Conservation (phyloP, 2,113 vertebrate genomes). For the Ibidorhyncha struthersii region DNA sequence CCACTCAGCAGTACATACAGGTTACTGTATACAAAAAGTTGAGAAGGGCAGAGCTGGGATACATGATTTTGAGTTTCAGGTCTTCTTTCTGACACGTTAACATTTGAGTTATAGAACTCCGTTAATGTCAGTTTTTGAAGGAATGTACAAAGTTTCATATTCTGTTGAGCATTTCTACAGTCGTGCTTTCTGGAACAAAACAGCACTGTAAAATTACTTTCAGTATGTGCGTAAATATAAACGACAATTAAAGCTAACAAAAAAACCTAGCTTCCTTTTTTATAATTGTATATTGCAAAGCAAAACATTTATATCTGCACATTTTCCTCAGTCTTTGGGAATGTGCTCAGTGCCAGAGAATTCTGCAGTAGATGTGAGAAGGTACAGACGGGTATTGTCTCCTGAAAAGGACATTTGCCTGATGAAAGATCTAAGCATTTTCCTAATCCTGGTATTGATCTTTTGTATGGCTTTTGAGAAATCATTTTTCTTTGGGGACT, state of each 20-base stretch:
- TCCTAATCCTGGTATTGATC: neutral
- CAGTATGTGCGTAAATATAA: neutral
- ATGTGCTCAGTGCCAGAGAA: neutral
- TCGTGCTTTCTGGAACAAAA: neutral
- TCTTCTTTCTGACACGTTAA: constrained; percentile 46
- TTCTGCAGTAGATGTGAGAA: neutral
- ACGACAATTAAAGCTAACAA: neutral
- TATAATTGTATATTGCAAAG: neutral
- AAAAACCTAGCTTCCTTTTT: neutral
- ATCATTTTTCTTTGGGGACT: neutral
- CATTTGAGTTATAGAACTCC: neutral
- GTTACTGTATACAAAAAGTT: neutral
- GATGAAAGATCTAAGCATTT: neutral
- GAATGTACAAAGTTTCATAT: neutral
- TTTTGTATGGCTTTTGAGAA: neutral
- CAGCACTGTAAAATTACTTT: neutral
- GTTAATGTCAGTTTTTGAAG: constrained; percentile 5
- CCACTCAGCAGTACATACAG: constrained; percentile 19
- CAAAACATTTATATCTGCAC: neutral
- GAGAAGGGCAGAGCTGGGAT: constrained; percentile 21
- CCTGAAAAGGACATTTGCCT: neutral
- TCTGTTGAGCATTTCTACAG: neutral
- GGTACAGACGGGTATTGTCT: neutral
- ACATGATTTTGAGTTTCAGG: constrained; percentile 6
- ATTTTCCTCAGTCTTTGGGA: neutral